Conservation (phyloP, 2,113 vertebrate species). For the Corythaeola cristata region DNA sequence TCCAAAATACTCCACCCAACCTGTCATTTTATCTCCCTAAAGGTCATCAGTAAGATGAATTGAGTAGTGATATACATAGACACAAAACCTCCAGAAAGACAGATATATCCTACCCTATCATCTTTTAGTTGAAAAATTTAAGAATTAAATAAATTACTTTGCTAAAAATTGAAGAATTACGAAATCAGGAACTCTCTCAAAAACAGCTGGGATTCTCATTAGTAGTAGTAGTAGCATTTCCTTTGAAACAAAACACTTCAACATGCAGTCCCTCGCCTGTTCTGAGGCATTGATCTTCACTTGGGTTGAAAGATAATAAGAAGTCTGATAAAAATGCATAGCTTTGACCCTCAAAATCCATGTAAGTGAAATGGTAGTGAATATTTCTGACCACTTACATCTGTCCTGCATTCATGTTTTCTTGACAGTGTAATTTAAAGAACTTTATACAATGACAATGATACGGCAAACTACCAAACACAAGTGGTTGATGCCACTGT, state of each 20-base stretch:
- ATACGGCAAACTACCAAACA: not conserved
- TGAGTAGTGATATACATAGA: not conserved
- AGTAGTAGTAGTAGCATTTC: not conserved
- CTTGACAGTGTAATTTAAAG: slow-evolving; percentile 44
- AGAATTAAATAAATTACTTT: not conserved
- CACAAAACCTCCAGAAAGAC: not conserved
- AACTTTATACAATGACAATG: slow-evolving; percentile 17
- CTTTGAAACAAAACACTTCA: slow-evolving; percentile 24
- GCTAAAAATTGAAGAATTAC: not conserved
- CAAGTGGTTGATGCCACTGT: not conserved
- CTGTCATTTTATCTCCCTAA: not conserved
- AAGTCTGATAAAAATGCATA: slow-evolving; percentile 65
- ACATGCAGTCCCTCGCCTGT: not conserved
- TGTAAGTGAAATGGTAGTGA: slow-evolving; percentile 23
- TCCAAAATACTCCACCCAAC: not conserved
- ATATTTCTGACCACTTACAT: slow-evolving; percentile 60
- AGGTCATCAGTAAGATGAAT: not conserved
- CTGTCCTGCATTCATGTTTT: slow-evolving; percentile 34
- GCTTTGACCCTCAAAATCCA: slow-evolving; percentile 64
- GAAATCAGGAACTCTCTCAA: not conserved
- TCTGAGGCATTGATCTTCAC: slow-evolving; percentile 32
- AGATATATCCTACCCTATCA: not conserved
- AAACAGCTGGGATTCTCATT: not conserved
- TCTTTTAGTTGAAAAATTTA: not conserved
- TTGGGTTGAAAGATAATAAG: slow-evolving; percentile 39